Base-by-base conservation (phyloP, 1,140 invertebrate species). In the Caenorhabditis elegans region DNA sequence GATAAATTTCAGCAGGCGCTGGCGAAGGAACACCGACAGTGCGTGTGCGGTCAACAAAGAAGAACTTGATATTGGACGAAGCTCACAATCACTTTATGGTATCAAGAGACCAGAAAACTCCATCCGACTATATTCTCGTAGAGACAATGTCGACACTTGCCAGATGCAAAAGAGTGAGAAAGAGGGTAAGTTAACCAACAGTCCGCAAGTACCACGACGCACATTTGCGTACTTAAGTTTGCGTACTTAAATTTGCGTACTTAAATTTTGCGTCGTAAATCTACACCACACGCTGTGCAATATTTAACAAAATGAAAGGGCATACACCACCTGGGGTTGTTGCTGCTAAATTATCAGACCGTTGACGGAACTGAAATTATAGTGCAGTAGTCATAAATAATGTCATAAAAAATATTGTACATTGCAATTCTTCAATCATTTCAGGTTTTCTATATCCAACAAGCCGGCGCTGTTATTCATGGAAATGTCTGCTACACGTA, bases 401-500 rank as follows among this genome's bases (percentile, higher is more conserved):
- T n/a, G n/a, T n/a, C n/a, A n/a, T n/a, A 19, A 34, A 78, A 36
- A 28, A 43, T 24, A 15, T 48, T 0, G 0, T 24, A 49, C n/a
- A n/a, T n/a, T n/a, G n/a, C n/a, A n/a, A n/a, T n/a, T n/a, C n/a
- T n/a, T n/a, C n/a, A n/a, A n/a, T n/a, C n/a, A 34, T 36, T 82
- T 17, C 51, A 82, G 76, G 24, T 83, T 10, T 60, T 65, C 28
- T 83, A 83, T 55, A 47, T 83, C 5, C 76, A 78, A 51, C 36
- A 53, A 26, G 19, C 19, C 28, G 65, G 34, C 24, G 17, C 39
- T 10, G 3, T 22, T 11, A 60, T 83, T 11, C 24, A 75, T 5
- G 82, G 82, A 13, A 70, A 79, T 19, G 77, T 83, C 6, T 49
- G 36, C n/a, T 83, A 48, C 31, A 76, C 77, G 5, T 83, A 83